Base-by-base conservation (phyloP, 1,140 invertebrate genomes). In the Ips nitidus region DNA sequence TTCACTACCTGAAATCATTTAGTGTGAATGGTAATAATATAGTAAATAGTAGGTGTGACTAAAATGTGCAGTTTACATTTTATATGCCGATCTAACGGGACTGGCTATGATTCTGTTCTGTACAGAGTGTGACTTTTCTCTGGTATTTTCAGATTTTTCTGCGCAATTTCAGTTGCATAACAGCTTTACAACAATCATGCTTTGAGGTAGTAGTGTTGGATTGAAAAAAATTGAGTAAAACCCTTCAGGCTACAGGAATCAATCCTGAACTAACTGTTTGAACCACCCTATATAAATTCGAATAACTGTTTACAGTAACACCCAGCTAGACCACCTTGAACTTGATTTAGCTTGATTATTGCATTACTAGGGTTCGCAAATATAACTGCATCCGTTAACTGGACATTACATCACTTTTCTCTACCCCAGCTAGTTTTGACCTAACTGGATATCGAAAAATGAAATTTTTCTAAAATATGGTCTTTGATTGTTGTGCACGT, bases 251-350 rank as follows among this genome's bases (percentile, higher is more conserved):
- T 47, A 47, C 5, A 47, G n/a, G 5, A 47, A 47, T 6, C 45
- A 6, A 47, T 47, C n/a, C 45, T 47, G 45, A 5, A 6, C 22
- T 22, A 22, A 22, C 22, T 47, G 45, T 52, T 8, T 56, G 6
- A 42, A 8, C 41, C 65, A 58, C 65, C 55, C 65, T 58, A 52
- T 55, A 55, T 66, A 66, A 45, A 22, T 22, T 36, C 41, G 39
- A 41, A 45, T 52, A 52, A 62, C 60, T 52, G 60, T 62, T 39
- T 22, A 22, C 22, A n/a, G 8, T 62, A 62, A 50, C 62, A 65
- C 37, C 56, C 62, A 66, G 64, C 65, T 55, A 43, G 68, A 47
- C 64, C 53, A 60, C 75, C 75, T 76, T 76, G 74, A 76, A 74
- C 75, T 71, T 64, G 56, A 56, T 56, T 74, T 69, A 68, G 71